Conservation (phyloP, 2,113 vertebrate species). For the Propithecus coquereli region DNA sequence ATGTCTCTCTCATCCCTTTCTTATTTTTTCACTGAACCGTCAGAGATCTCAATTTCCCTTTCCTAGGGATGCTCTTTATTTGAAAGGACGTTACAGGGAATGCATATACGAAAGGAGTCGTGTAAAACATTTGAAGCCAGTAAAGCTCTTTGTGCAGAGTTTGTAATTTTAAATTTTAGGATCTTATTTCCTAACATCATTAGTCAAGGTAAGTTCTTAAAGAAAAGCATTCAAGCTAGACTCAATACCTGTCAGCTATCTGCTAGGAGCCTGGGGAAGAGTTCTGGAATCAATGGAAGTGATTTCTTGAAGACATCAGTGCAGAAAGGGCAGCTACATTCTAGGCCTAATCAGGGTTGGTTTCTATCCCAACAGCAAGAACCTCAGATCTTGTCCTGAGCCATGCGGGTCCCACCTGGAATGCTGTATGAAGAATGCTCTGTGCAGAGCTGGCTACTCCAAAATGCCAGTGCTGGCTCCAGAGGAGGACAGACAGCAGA, state of each 20-base stretch:
- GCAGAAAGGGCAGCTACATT: not conserved
- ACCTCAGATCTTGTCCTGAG: not conserved
- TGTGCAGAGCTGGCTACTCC: not conserved
- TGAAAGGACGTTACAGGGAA: not conserved
- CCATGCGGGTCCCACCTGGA: not conserved
- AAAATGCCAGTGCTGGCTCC: not conserved
- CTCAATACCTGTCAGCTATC: not conserved
- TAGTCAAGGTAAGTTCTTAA: not conserved
- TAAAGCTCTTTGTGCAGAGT: not conserved
- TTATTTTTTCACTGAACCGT: not conserved
- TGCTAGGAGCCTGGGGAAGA: not conserved
- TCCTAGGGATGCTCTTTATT: not conserved
- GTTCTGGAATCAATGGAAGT: not conserved
- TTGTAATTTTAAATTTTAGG: not conserved
- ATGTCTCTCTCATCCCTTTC: not conserved
- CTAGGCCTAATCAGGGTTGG: not conserved
- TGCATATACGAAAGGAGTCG: not conserved
- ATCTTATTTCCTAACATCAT: not conserved
- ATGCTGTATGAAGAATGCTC: not conserved
- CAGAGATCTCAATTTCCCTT: not conserved
- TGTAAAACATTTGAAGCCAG: not conserved
- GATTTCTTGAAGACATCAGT: not conserved
- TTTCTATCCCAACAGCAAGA: not conserved
- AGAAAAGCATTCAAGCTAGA: not conserved
- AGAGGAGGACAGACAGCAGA: not conserved